Conservation (phyloP, 92 coral and sea anemone species). For the Phenganax subtilis region DNA sequence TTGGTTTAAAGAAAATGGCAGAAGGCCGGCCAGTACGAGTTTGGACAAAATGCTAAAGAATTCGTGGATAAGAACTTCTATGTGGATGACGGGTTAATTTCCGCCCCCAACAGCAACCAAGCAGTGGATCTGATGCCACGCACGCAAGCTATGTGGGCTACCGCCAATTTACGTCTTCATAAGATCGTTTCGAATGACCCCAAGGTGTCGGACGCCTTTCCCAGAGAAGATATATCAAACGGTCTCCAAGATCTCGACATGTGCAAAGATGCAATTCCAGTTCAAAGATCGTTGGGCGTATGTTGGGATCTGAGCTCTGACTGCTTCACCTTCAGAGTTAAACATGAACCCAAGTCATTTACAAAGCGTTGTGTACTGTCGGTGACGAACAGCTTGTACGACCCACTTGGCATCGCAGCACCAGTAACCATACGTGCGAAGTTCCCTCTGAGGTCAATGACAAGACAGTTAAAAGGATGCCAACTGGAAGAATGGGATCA, state of each 20-base stretch:
- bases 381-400: slow-evolving; percentile 49
- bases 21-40: no score
- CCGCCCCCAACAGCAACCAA: slow-evolving; percentile 20
- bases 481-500: slow-evolving; percentile 41
- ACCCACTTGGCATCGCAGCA: slow-evolving; percentile 52
- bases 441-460: slow-evolving; percentile 48
- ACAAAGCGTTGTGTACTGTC: slow-evolving; percentile 54
- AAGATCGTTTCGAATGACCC: slow-evolving; percentile 50
- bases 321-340: slow-evolving; percentile 49
- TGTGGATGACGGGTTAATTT: no score
- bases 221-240: slow-evolving; percentile 44
- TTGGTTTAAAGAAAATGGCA: neutral
- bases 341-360: slow-evolving; percentile 42
- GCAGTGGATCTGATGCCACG: slow-evolving; percentile 52
- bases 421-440: slow-evolving; percentile 54
- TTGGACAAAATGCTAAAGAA: no score
- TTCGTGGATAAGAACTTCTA: no score
- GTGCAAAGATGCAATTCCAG: slow-evolving; percentile 41
- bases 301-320: slow-evolving; percentile 50
- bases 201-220: slow-evolving; percentile 52
- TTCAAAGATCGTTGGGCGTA: slow-evolving; percentile 56
- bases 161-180: slow-evolving; percentile 60
- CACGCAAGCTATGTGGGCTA: slow-evolving; percentile 54
- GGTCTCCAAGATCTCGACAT: slow-evolving; percentile 50
- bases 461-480: slow-evolving; percentile 37